Evolutionary conservation across 1,140 invertebrate genomes (phyloP).

Genomic region (Lamellibrachia luymesi): DNA sequence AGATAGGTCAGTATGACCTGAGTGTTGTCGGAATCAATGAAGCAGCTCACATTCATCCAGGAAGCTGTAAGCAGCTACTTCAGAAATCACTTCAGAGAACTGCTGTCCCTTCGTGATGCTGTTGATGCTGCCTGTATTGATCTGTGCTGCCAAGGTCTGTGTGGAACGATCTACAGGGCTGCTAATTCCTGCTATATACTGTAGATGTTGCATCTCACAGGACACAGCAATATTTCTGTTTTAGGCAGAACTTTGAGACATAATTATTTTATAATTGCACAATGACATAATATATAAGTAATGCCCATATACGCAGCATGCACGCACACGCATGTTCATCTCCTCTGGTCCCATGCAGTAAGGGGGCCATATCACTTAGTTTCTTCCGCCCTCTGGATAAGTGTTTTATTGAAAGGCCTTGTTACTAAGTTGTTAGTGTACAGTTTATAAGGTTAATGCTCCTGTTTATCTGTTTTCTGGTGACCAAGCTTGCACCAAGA

Average conservation of each 20-base stretch:
- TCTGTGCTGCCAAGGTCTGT: not conserved
- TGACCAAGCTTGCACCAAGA: too few species aligned
- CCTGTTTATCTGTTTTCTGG: too few species aligned
- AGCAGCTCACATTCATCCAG: not conserved
- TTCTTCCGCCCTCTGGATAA: too few species aligned
- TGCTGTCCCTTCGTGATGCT: not conserved
- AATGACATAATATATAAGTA: too few species aligned
- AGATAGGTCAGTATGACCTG: not conserved
- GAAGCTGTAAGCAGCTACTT: not conserved
- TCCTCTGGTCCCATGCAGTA: too few species aligned
- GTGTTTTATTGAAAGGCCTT: too few species aligned
- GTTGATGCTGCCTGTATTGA: not conserved
- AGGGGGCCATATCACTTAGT: too few species aligned
- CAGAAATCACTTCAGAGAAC: not conserved
- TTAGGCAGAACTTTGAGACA: not conserved
- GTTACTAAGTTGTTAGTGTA: too few species aligned
- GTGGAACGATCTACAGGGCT: not conserved
- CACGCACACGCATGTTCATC: too few species aligned
- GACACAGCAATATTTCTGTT: not conserved
- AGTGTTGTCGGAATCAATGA: not conserved
- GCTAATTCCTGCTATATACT: not conserved
- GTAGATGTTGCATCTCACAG: not conserved
- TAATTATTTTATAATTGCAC: not conserved
- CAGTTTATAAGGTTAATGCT: too few species aligned
- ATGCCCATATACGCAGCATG: too few species aligned